phyloP scores from a whole-genome alignment of 2,113 vertebrate genomes.

The Gallinago jamesoni region DNA sequence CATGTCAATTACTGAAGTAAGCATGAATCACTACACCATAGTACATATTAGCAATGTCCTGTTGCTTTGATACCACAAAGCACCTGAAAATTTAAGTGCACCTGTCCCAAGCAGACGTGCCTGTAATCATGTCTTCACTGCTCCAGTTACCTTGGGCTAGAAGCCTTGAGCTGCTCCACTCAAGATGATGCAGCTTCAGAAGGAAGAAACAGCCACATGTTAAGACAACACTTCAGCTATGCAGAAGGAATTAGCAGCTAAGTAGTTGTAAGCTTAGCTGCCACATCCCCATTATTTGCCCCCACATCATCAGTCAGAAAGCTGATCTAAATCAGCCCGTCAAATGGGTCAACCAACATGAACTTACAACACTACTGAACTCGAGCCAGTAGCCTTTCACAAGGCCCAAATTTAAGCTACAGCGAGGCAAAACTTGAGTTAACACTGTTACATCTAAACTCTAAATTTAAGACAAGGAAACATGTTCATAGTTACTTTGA shows the following conservation, averaged over 20 bases:
- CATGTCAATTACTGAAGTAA: neutral
- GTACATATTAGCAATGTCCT: neutral
- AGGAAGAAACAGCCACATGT: neutral
- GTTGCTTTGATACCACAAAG: neutral
- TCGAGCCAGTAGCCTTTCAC: neutral
- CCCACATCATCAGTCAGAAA: neutral
- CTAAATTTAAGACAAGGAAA: neutral
- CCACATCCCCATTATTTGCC: neutral
- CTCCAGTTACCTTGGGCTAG: neutral
- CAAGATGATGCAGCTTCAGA: neutral
- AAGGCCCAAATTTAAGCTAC: neutral
- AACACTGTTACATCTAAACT: neutral
- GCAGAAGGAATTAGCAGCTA: neutral
- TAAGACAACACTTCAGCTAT: neutral
- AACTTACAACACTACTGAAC: neutral
- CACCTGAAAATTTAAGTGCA: neutral
- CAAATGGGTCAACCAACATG: neutral
- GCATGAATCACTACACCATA: neutral
- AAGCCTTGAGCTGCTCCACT: neutral
- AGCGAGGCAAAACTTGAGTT: neutral
- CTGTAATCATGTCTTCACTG: neutral
- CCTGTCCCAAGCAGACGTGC: neutral
- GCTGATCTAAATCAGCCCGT: neutral
- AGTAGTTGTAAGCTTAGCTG: neutral
- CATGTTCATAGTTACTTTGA: neutral